phyloP scores from a whole-genome alignment of 2,797 vertebrate genomes.

The Loris lydekkerianus region DNA sequence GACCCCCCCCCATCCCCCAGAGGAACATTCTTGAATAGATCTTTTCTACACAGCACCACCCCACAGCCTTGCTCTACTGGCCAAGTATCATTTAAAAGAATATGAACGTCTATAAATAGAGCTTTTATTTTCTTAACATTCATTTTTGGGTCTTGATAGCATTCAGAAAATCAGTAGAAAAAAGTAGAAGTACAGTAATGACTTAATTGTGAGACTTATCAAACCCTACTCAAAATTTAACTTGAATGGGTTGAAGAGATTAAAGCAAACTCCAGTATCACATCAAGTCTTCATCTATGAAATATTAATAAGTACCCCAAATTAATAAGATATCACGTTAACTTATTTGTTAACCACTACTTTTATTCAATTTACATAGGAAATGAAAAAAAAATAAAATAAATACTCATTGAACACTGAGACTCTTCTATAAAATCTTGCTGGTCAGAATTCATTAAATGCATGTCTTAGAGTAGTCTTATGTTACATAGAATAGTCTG shows the following conservation, averaged over 20 bases:
- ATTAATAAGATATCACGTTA: neutral
- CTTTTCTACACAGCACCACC: neutral
- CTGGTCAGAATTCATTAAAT: neutral
- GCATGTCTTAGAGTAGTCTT: neutral
- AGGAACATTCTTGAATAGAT: neutral
- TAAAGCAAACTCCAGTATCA: neutral
- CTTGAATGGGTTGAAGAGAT: neutral
- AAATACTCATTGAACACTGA: neutral
- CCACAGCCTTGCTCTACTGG: neutral
- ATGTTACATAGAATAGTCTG: neutral
- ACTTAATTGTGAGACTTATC: neutral
- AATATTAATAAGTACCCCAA: neutral
- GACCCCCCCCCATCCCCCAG: accelerated
- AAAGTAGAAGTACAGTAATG: neutral
- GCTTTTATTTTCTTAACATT: neutral
- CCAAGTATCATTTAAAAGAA: neutral
- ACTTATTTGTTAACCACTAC: neutral
- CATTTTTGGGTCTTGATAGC: neutral
- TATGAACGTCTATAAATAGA: neutral
- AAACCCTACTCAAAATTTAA: neutral
- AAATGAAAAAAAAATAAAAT: neutral
- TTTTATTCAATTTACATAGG: neutral
- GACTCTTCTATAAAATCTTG: neutral
- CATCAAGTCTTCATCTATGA: neutral
- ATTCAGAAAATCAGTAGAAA: neutral